phyloP scores from a whole-genome alignment of 2,888 invertebrate species.

The Phortica magna region DNA sequence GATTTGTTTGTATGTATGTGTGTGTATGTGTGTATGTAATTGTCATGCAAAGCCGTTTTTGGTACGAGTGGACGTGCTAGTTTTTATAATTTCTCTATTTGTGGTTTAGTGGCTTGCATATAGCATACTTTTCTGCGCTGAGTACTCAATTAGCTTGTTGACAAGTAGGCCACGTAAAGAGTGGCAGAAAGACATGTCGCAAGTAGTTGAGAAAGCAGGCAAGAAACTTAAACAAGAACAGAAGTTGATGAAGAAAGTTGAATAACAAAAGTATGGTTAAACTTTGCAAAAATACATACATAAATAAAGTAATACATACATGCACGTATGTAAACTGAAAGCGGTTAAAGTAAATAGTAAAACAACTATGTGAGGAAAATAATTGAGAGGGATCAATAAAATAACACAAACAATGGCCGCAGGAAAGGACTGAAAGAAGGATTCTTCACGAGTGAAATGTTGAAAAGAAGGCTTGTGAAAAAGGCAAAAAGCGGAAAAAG shows the following conservation, averaged over 20 bases:
- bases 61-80: constrained; percentile 29
- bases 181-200: constrained; percentile 36
- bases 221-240: not conserved
- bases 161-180: constrained; percentile 46
- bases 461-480: too few relatives aligned
- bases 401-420: too few relatives aligned
- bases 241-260: not conserved
- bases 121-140: not conserved
- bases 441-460: too few relatives aligned
- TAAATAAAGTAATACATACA: too few relatives aligned
- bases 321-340: too few relatives aligned
- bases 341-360: too few relatives aligned
- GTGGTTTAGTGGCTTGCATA: not conserved
- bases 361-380: too few relatives aligned
- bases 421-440: too few relatives aligned
- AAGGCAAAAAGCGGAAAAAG: too few relatives aligned
- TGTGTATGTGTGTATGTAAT: constrained; percentile 21
- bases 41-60: constrained; percentile 47
- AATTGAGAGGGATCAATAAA: too few relatives aligned
- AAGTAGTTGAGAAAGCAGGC: constrained; percentile 16
- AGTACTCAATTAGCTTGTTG: constrained; percentile 20
- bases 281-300: too few relatives aligned
- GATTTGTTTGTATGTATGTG: not conserved
- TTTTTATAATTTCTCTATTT: not conserved
- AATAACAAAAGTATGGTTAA: not conserved